Evolutionary conservation across 2,888 invertebrate species (phyloP), one percentile per base, ranked within the genome.

Genomic region (Drosophila recens): DNA sequence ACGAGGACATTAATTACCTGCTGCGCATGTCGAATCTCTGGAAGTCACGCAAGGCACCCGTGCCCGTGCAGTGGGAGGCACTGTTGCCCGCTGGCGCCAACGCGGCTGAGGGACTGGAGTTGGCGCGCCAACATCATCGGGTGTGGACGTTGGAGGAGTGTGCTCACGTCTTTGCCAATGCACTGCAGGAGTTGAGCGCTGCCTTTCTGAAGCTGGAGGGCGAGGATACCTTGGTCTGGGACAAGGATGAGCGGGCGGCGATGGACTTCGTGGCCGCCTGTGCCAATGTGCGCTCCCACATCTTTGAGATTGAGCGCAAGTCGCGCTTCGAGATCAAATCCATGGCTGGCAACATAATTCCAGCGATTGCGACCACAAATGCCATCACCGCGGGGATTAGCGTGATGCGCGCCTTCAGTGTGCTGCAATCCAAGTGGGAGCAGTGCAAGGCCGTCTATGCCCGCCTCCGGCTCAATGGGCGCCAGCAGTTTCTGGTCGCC

Each of bases 331-430:
- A 98, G 88, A 96, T 98, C 13, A 99, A 99, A 94, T 98, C 99
- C 1, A 99, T 99, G 97, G 99, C 99, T 0, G 99, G 99, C 15
- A 99, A 99, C 92, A 99, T 99, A 82, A 98, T 99, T 90, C 99
- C 99, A 8, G 99, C 99, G 0, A 99, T 99, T 90, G 99, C 99
- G 6, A 98, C 99, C 0, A 99, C 99, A 1, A 99, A 99, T 92
- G 99, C 99, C 0, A 97, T 99, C 67, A 97, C 99, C 38, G 98
- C 99, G 0, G 99, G 98, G 0, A 94, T 99, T n/a, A 97, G 98
- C 0, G 97, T 99, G 0, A 93, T 98, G 59, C 96, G 98, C 72
- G 96, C 97, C 0, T 95, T 98, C 80, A 95, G 96, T 61, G 94
- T 97, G 6, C 93, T 99, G 0, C 93, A 94, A 56, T 94, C 94